A percentile compares a stretch with the other conserved stretches of the same genome.
Conservation (phyloP, 2,797 vertebrate genomes). For the Syndactyla subalaris region DNA sequence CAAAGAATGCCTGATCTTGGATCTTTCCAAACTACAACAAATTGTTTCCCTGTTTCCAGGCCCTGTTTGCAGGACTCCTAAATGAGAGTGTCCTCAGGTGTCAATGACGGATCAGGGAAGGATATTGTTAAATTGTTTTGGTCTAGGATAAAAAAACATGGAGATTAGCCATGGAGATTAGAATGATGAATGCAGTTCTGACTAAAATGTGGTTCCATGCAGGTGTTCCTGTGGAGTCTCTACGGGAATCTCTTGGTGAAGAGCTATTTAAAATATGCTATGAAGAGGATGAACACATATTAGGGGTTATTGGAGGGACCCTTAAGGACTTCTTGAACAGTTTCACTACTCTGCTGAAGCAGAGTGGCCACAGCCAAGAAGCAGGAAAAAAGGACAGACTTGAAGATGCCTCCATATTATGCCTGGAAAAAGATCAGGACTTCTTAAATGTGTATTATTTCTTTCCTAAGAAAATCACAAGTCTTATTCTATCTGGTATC, state of each 20-base stretch:
- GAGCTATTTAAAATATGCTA: constrained; percentile 95
- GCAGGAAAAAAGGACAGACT: constrained; percentile 72
- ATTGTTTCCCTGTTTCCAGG: background rate
- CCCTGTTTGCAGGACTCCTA: background rate
- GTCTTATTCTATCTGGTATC: constrained; percentile 92
- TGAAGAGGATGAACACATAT: constrained; percentile 92
- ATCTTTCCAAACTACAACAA: background rate
- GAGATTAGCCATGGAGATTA: too few relatives aligned
- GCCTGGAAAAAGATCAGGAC: constrained; percentile 92
- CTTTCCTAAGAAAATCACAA: constrained; percentile 88
- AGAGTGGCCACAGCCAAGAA: constrained; percentile 83
- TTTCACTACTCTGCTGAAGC: constrained; percentile 94
- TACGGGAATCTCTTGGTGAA: constrained; percentile 88
- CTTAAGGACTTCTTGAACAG: constrained; percentile 98
- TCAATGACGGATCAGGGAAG: background rate
- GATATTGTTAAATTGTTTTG: background rate
- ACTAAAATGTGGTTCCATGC: constrained; percentile 38
- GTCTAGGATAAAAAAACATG: background rate
- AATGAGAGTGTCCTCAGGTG: background rate
- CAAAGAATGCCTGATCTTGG: background rate
- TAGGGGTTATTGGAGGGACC: constrained; percentile 93
- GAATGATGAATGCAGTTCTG: background rate
- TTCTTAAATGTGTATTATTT: constrained; percentile 95
- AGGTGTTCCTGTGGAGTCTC: constrained; percentile 84
- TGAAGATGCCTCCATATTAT: constrained; percentile 91